Evolutionary conservation across 2,888 invertebrate species (phyloP), one percentile per base, ranked within the genome.

Genomic region (Melanotus villosus): DNA sequence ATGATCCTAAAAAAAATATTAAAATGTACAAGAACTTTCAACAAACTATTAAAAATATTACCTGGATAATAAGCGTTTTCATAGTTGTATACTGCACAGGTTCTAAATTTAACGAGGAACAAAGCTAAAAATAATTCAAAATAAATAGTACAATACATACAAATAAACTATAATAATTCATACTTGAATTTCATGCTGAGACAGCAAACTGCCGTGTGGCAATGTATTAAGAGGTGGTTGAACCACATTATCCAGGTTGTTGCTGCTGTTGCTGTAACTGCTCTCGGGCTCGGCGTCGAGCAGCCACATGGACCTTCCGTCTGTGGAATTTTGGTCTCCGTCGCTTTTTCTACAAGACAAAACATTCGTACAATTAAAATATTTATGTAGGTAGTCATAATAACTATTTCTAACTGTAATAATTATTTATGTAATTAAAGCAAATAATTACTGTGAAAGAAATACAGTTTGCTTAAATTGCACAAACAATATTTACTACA

Each of bases 61-160:
- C 92, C 81, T 92, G 90, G 66, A 97, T 88, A 72, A 96, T 89
- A 77, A 95, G 89, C 10, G 96, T 92, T 86, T 97, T 97, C 84
- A 96, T 88, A 2, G 95, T 94, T 77, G 95, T 90, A 87, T 96
- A 97, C 84, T 94, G 94, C 67, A 94, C 91, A 73, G 96, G 94
- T 77, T 93, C 91, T 81, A 97, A 87, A 82, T 94, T 92, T 80
- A 96, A 88, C 67, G 90, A 86, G 60, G 89, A 87, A 85, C 95
- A 95, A 73, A 95, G 84, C 91, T 93, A 87, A 76, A 87, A 85
- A 43, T 80, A 72, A 75, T 23, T 1, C 10, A 16, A 6, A 43
- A 43, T 43, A 43, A 18, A 34, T 9, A n/a, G 2, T 23, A 19
- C 3, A 36, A 50, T 50, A 26, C 10, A 16, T 2, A 23, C 26